These are phyloP conservation scores for Isichthys henryi DNA, from an alignment of 2,113 vertebrate genomes.

Conservation along the genomic window DNA sequence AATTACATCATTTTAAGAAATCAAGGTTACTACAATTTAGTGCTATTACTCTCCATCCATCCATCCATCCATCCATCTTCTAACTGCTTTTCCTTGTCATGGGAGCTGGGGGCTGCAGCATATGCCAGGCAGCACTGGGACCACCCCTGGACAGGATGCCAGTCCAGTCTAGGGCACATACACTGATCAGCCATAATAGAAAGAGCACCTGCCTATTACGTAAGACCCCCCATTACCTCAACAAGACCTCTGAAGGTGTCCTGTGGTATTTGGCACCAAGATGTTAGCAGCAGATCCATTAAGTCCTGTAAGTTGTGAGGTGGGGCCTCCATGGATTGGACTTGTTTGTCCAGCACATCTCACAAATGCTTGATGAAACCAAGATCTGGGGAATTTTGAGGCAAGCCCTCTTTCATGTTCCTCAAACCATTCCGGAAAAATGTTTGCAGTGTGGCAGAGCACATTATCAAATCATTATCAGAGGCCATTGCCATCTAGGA, in stretches of 20 bases:
- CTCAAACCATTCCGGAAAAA: neutral
- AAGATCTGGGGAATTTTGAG: neutral
- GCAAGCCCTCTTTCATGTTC: neutral
- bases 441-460: neutral
- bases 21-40: neutral
- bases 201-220: neutral
- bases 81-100: neutral
- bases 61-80: neutral
- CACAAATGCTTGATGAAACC: neutral
- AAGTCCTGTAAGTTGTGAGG: neutral
- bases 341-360: neutral
- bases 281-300: neutral
- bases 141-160: neutral
- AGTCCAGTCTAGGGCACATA: neutral
- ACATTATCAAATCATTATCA: neutral
- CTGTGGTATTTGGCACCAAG: neutral
- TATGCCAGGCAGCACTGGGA: neutral
- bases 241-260: neutral
- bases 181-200: neutral
- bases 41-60: neutral
- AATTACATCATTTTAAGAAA: neutral
- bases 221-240: neutral
- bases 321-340: neutral
- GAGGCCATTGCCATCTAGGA: neutral
- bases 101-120: neutral